phyloP scores from a whole-genome alignment of 2,888 invertebrate species.

The Apotomis capreana region DNA sequence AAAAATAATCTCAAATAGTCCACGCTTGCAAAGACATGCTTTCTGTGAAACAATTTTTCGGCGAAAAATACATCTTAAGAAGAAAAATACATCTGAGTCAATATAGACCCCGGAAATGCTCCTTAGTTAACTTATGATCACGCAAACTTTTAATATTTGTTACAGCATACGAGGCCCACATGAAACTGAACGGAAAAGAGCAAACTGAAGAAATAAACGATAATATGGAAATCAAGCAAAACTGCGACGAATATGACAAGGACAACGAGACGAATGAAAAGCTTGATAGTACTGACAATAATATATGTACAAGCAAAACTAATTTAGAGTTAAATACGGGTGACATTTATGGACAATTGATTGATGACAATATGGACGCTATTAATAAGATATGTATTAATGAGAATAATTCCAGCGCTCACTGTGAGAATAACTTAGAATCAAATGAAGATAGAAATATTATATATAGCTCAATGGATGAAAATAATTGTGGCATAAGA shows the following conservation, averaged over 20 bases:
- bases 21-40: too few relatives aligned
- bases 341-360: constrained; percentile 30
- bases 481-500: too few relatives aligned
- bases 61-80: too few relatives aligned
- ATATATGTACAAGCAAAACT: constrained; percentile 10
- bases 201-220: constrained; percentile 25
- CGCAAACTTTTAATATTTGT: neutral
- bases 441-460: constrained; percentile 1
- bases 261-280: constrained; percentile 50
- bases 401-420: constrained; percentile 8
- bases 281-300: constrained; percentile 37
- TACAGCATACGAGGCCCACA: constrained; percentile 69
- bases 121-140: too few relatives aligned
- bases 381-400: constrained; percentile 18
- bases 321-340: constrained; percentile 10
- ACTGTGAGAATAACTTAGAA: constrained; percentile 13
- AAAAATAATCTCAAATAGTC: too few relatives aligned
- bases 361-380: constrained; percentile 40
- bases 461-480: neutral
- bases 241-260: constrained; percentile 49
- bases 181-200: constrained; percentile 52
- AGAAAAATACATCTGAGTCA: too few relatives aligned
- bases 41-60: too few relatives aligned
- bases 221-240: constrained; percentile 34
- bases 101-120: too few relatives aligned